Conservation (phyloP, 2,113 vertebrate species). For the Scalopus aquaticus region DNA sequence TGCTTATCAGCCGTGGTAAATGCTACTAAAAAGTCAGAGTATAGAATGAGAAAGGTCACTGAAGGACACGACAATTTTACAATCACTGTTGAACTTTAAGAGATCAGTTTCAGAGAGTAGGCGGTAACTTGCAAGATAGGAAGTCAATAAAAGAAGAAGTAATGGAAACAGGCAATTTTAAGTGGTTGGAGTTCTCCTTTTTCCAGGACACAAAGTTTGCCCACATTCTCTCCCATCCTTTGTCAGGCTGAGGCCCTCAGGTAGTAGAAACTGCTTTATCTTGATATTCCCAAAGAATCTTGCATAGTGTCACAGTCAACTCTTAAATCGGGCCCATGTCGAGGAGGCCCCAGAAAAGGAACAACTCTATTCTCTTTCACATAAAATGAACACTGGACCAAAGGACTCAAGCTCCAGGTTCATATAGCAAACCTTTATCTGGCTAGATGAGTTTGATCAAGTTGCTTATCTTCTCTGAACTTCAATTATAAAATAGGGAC, state of each 20-base stretch:
- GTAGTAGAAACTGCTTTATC: background rate
- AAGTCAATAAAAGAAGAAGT: background rate
- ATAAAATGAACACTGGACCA: background rate
- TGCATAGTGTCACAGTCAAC: background rate
- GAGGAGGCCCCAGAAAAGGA: background rate
- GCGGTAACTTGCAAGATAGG: background rate
- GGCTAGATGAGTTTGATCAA: background rate
- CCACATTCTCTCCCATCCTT: background rate
- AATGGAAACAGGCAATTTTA: background rate
- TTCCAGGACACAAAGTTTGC: background rate
- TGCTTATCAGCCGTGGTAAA: background rate
- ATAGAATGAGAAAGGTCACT: background rate
- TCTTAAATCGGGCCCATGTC: background rate
- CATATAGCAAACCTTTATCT: background rate
- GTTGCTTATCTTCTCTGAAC: background rate
- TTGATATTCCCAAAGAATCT: background rate
- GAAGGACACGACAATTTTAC: background rate
- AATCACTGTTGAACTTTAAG: background rate
- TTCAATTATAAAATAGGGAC: background rate
- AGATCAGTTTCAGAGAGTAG: background rate
- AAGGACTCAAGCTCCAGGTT: background rate
- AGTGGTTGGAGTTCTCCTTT: background rate
- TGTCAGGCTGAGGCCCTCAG: background rate
- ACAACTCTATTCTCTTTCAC: background rate
- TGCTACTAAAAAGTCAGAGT: background rate